Evolutionary conservation across 2,888 invertebrate genomes (phyloP), one percentile per base, ranked within the genome.

Genomic region (Cheilosia grossa): DNA sequence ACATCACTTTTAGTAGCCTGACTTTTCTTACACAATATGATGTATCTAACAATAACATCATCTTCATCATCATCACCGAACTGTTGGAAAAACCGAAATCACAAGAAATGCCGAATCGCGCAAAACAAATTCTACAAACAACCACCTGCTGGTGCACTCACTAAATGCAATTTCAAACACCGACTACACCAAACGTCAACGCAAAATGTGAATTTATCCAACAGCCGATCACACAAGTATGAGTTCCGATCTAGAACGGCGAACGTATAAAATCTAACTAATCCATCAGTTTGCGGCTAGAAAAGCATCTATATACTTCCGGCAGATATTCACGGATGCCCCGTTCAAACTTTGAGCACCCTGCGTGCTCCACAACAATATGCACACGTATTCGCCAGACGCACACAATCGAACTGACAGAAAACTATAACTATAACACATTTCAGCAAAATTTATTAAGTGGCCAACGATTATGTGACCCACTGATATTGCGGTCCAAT

Each of bases 401-500:
- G 40, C 61, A 63, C 51, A 66, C 54, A 78, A 19, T 63, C 37
- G 7, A 59, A 44, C 44, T 47, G 9, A 24, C 37, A 37, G 17
- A 59, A 6, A 17, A 9, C n/a, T 17, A 30, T 37, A 17, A 9
- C n/a, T 17, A 30, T 37, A 13, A 13, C 4, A 13, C n/a, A n/a
- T 58, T 72, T 70, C 30, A 58, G 49, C 40, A 24, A 47, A 61
- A 44, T 64, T 58, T 53, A 56, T 59, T 58, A 72, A 59, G 72
- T 56, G 53, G 21, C 63, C 58, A 17, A 53, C 70, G 47, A 80
- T 83, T 80, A 72, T 64, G 40, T 80, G 85, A 85, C 80, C 85
- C 70, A 80, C 64, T 85, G 80, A 74, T 21, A 21, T 70, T 70
- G 64, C 80, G 80, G 85, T 85, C 85, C 80, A 85, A 75, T 85